Conservation (phyloP, 2,113 vertebrate species). For the Dasyurus viverrinus region DNA sequence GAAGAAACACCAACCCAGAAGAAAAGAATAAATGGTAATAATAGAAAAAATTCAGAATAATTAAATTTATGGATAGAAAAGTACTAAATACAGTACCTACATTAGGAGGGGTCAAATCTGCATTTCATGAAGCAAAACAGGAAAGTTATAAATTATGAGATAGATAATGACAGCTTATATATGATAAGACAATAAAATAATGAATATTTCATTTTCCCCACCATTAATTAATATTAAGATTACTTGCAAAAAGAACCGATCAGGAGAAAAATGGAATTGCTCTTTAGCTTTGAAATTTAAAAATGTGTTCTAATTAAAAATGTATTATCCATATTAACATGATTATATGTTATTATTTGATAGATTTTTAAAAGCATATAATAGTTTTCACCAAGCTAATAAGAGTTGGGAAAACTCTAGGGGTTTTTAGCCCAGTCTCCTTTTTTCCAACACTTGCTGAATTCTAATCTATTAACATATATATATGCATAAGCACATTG, state of each 20-base stretch:
- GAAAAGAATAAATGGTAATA: conserved; percentile 69
- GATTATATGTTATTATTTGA: conserved; percentile 33
- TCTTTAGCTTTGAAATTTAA: conserved; percentile 48
- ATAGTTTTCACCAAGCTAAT: conserved; percentile 41
- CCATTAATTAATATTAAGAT: conserved; percentile 40
- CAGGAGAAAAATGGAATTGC: conserved; percentile 59
- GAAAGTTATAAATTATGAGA: conserved; percentile 86
- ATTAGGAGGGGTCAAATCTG: conserved; percentile 92
- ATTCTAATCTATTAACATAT: conserved; percentile 7
- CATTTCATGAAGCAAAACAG: conserved; percentile 88
- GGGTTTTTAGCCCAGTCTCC: conserved; percentile 44
- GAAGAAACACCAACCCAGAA: conserved; percentile 73
- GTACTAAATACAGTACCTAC: conserved; percentile 92
- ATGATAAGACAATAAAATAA: conserved; percentile 75
- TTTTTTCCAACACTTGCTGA: conserved; percentile 22
- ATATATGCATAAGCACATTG: not conserved
- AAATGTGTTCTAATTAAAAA: conserved; percentile 48
- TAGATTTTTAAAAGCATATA: conserved; percentile 37
- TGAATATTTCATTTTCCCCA: conserved; percentile 57
- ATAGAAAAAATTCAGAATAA: conserved; percentile 69
- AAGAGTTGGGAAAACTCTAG: conserved; percentile 32
- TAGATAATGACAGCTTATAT: conserved; percentile 79
- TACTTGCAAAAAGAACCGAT: conserved; percentile 69
- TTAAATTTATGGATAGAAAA: conserved; percentile 82
- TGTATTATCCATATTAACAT: conserved; percentile 51